A percentile compares a stretch with the other conserved stretches of the same genome.
phyloP scores from a whole-genome alignment of 1,140 invertebrate species.

The Galleria mellonella region DNA sequence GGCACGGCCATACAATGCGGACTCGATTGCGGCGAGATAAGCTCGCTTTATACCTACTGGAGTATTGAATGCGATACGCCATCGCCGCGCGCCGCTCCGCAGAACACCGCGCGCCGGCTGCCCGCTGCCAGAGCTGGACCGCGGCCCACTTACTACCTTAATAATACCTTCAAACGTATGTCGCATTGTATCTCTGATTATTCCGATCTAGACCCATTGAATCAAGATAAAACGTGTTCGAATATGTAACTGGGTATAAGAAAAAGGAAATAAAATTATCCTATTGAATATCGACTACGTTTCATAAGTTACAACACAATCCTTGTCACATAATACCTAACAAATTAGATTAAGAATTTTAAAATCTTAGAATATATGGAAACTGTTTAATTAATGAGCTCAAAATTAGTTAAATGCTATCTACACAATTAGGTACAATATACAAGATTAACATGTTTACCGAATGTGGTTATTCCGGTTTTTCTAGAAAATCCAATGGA shows the following conservation, averaged over 20 bases:
- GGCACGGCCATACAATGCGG: conserved; percentile 65
- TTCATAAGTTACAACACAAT: conserved; percentile 16
- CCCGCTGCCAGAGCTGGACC: conserved; percentile 34
- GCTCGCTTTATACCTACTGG: conserved; percentile 50
- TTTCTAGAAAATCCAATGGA: conserved; percentile 43
- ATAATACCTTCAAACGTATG: conserved; percentile 71
- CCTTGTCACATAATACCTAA: conserved; percentile 10
- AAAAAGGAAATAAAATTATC: conserved; percentile 32
- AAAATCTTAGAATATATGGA: not conserved
- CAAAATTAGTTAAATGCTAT: too few species aligned
- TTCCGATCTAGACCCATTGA: conserved; percentile 63
- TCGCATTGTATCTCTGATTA: conserved; percentile 69
- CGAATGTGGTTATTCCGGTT: conserved; percentile 48
- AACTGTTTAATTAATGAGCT: too few species aligned
- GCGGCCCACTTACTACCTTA: conserved; percentile 58
- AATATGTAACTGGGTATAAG: conserved; percentile 32
- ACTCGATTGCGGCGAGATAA: conserved; percentile 70
- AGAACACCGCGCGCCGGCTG: not conserved
- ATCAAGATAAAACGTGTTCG: conserved; percentile 54
- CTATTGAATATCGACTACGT: conserved; percentile 15
- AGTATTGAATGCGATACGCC: conserved; percentile 56
- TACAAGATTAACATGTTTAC: conserved; percentile 48
- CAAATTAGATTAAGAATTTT: not conserved
- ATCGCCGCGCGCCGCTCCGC: too few species aligned
- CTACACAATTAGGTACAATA: conserved; percentile 43